Evolutionary conservation across 2,113 vertebrate genomes (phyloP), one percentile per base, ranked within the genome.

Genomic region (Haemorhous mexicanus): DNA sequence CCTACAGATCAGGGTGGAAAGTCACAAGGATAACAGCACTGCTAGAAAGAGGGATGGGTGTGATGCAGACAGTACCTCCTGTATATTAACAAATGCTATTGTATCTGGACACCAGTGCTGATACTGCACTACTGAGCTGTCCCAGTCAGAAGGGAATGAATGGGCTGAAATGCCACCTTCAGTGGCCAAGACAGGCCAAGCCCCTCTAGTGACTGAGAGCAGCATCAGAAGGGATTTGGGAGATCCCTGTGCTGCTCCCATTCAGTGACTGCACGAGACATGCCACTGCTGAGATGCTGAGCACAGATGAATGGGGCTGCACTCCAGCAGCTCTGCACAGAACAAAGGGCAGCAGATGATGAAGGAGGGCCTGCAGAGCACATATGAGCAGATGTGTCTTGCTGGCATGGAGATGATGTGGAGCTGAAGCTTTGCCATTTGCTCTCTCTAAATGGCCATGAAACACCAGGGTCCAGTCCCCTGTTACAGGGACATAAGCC

Each of bases 341-440:
- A 81, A 72, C 92, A 84, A 63, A 84, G 86, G 64, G 91, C 87
- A 95, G 84, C 86, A 89, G 86, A 84, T 72, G 96, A 96, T 64
- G 69, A 68, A 89, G 13, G 18, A 81, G 61, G 73, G n/a, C 89
- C 67, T 84, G 80, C 84, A 86, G 59, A 84, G 83, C 83, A 84
- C 58, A 26, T 1, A 77, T 2, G 68, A 94, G 86, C 96, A 94
- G 89, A 94, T 92, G 93, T 14, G 23, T 37, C 89, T 84, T 15
- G 9, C 80, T 91, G 89, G 84, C 44, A 1, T 46, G 69, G 56
- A 37, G 56, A 90, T 52, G 61, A 37, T 64, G 84, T 30, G 80
- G 52, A 90, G 84, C 26, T 92, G 86, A 79, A 89, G 35, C 56
- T 84, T 49, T 89, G 95, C 86, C 93, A 92, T 80, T 44, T 63